These are phyloP conservation scores for Microhierax caerulescens DNA, from an alignment of 2,797 vertebrate species.

Conservation along the genomic window DNA sequence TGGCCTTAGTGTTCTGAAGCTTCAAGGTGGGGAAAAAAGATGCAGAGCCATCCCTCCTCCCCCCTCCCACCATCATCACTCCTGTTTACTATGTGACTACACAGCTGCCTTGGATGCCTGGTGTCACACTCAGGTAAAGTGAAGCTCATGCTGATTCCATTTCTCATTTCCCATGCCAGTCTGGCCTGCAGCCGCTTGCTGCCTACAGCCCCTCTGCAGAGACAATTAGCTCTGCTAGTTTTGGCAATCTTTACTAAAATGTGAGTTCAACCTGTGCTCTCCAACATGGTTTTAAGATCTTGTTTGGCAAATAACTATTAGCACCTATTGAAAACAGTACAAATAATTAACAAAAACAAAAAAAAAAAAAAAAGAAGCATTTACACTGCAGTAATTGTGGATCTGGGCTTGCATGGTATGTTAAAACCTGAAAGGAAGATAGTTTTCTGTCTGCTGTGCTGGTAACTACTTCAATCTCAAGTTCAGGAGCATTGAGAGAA, in stretches of 20 bases:
- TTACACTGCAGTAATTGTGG: neutral
- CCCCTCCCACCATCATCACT: neutral
- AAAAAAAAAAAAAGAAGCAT: neutral
- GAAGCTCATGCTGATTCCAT: neutral
- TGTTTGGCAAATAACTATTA: neutral
- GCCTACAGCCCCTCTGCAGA: neutral
- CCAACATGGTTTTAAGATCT: neutral
- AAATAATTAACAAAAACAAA: neutral
- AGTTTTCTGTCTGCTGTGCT: neutral
- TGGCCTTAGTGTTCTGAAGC: neutral
- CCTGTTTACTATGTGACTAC: neutral
- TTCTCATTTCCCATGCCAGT: neutral
- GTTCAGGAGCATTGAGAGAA: neutral
- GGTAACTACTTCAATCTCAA: neutral
- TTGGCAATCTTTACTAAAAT: neutral
- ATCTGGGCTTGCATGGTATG: neutral
- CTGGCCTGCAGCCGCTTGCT: neutral
- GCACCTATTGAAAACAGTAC: neutral
- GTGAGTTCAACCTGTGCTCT: fast-evolving
- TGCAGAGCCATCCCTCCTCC: neutral
- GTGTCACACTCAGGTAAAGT: neutral
- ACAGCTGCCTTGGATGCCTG: neutral
- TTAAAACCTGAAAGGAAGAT: neutral
- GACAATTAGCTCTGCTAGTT: neutral
- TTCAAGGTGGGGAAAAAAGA: neutral